Evolutionary conservation across 2,113 vertebrate species (phyloP), one percentile per base, ranked within the genome.

Genomic region (Morone saxatilis): DNA sequence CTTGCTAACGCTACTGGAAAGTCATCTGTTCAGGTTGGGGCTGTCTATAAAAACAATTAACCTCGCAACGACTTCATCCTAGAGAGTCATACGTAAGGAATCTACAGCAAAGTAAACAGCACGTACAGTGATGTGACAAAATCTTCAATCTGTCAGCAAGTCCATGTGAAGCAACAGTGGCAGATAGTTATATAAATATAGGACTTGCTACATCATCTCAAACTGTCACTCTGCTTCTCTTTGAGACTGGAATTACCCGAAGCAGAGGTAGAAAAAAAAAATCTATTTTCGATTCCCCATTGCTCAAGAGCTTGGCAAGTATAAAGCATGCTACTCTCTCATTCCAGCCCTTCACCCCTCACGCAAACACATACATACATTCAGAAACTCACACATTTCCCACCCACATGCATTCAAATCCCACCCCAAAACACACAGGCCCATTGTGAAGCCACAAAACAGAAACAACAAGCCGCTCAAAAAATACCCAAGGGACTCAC

Each of bases 401-500:
- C 92, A 94, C 94, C 91, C 88, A 90, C 90, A 61, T 38, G 6
- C 71, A 67, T 25, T 66, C 87, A 87, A 87, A 91, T 89, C 85
- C 89, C 91, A 93, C 92, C 91, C 84, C 89, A 76, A 25, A 90
- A 20, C 81, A 86, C 85, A 88, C 16, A 0, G 82, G 78, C 82
- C 73, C 85, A 87, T 92, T 92, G 88, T 92, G 86, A 66, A 88
- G 68, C 79, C 87, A 84, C 91, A 89, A 91, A 91, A 92, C 90
- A 91, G 90, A 91, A 93, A 93, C 88, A 93, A 91, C 91, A 85
- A 89, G 81, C 74, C 22, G n/a, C 79, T 90, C 76, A 75, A 91
- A 91, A 94, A 92, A 91, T 90, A 93, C 94, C 93, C 94, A 87
- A 74, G 94, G 93, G 94, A 95, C 80, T 67, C 69, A 38, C 91